Evolutionary conservation across 2,113 vertebrate species (phyloP).

Genomic region (Bubalus kerabau): DNA sequence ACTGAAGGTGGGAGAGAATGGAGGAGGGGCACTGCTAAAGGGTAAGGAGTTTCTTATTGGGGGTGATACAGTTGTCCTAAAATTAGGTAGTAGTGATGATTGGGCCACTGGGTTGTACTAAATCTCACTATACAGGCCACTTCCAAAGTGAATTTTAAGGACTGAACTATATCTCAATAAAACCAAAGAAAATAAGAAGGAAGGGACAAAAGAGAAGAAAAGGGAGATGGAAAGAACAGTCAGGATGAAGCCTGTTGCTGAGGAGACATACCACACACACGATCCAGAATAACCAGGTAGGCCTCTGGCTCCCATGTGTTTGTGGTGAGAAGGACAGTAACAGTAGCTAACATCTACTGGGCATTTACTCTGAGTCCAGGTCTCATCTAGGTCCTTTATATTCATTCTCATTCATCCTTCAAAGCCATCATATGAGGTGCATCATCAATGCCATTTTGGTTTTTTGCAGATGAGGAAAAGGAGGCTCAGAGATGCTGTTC

Average conservation of each 20-base stretch:
- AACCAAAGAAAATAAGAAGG: not conserved
- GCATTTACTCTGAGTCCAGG: not conserved
- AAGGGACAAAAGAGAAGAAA: not conserved
- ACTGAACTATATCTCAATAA: not conserved
- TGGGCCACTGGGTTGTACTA: not conserved
- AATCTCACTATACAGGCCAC: not conserved
- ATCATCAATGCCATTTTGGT: not conserved
- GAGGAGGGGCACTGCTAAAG: not conserved
- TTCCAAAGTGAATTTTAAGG: not conserved
- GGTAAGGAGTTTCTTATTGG: not conserved
- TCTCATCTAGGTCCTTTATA: not conserved
- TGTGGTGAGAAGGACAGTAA: rapidly evolving
- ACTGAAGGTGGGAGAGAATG: no score
- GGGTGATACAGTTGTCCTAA: not conserved
- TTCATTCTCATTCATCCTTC: not conserved
- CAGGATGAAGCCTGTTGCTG: not conserved
- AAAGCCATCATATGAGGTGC: not conserved
- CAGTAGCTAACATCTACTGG: rapidly evolving
- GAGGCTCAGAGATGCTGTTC: not conserved
- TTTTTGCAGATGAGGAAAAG: not conserved
- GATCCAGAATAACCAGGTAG: not conserved
- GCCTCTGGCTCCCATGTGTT: not conserved
- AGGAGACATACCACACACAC: not conserved
- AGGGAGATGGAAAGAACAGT: not conserved
- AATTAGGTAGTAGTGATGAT: not conserved